Evolutionary conservation across 2,113 vertebrate genomes (phyloP), one percentile per base, ranked within the genome.

Genomic region (Trematomus loennbergii): DNA sequence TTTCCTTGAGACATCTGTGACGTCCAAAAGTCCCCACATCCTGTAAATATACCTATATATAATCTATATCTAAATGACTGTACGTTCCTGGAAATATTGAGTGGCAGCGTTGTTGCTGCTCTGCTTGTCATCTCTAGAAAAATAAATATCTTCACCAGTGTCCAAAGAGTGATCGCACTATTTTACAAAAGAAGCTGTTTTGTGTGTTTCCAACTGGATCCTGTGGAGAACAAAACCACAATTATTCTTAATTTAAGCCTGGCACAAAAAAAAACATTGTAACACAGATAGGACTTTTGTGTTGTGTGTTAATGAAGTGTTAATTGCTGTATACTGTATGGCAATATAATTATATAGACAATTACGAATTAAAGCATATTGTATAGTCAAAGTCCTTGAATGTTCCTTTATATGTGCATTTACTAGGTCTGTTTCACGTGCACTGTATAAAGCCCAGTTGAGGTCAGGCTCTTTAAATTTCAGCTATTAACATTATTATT

Each of bases 81-180:
- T 75, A 90, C 68, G 88, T 94, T 90, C 84, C 88, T 90, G 91
- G 91, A 94, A 92, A 87, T 86, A 85, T 89, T 84, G 85, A 90
- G 82, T 78, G 89, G 89, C 89, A 90, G 91, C 89, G 13, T 36
- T 72, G 81, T 63, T 78, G 90, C 92, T 89, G 91, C 88, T 88
- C 85, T 85, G 33, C 91, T 94, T 94, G 85, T 95, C 93, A 93
- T 94, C 92, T 92, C 93, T 98, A 98, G 95, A 99, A 99, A 99
- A 99, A 99, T 99, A 99, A 96, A 98, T 96, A 96, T 98, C 96
- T 97, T 97, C 96, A 94, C 91, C 94, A 91, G 93, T 92, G 96
- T 94, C 94, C 96, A 95, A 96, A 93, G 87, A 94, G 87, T 93
- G 95, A 95, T 93, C 95, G 95, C 94, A 84, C 91, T 90, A 93